These are phyloP conservation scores for Syrrhaptes paradoxus DNA, from an alignment of 2,113 vertebrate species.

Conservation along the genomic window DNA sequence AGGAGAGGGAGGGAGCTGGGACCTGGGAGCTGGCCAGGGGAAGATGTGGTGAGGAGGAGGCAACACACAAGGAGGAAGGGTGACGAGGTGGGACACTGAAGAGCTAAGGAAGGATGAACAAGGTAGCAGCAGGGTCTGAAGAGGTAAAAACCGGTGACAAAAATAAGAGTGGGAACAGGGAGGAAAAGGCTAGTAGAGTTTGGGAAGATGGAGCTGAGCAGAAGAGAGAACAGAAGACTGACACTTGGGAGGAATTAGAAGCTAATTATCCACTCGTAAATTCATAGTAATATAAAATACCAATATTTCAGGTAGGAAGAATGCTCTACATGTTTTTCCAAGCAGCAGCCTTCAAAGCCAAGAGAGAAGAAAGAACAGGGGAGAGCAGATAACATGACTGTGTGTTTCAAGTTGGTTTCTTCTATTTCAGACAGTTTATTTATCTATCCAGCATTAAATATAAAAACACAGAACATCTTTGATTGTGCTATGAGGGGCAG, in stretches of 20 bases:
- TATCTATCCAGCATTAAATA: constrained; percentile 10
- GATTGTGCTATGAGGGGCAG: neutral
- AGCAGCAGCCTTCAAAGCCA: neutral
- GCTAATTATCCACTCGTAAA: constrained; percentile 9
- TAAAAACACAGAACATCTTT: neutral
- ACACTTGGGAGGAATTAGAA: neutral
- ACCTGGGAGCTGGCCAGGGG: too few relatives aligned
- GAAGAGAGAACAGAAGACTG: neutral
- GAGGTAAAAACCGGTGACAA: neutral
- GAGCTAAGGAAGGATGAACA: neutral
- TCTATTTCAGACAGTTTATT: constrained; percentile 11
- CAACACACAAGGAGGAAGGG: neutral
- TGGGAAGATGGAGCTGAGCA: neutral
- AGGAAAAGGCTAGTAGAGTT: neutral
- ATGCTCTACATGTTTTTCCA: neutral
- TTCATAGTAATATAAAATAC: neutral
- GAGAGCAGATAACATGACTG: neutral
- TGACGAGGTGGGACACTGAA: neutral
- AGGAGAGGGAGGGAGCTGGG: neutral
- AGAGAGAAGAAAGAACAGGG: neutral
- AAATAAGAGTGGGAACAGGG: neutral
- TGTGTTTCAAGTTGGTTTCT: constrained; percentile 7
- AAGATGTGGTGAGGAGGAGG: neutral
- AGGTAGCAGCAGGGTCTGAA: neutral
- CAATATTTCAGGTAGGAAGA: constrained; percentile 11